phyloP scores from a whole-genome alignment of 2,113 vertebrate genomes.

The Daphoenositta chrysoptera region DNA sequence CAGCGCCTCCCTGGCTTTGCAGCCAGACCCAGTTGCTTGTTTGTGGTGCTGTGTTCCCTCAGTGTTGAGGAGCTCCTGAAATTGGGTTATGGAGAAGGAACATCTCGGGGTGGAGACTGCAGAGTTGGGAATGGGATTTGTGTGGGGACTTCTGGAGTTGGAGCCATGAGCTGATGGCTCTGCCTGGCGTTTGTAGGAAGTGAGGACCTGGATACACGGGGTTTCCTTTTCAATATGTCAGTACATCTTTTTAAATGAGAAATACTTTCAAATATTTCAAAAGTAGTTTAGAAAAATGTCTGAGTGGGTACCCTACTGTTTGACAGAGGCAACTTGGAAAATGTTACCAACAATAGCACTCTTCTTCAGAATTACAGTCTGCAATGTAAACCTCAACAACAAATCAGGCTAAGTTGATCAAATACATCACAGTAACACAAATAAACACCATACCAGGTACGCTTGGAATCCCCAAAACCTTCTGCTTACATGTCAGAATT shows the following conservation, averaged over 20 bases:
- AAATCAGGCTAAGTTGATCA: background rate
- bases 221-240: background rate
- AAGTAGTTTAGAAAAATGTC: background rate
- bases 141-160: rapidly evolving
- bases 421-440: background rate
- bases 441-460: background rate
- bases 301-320: background rate
- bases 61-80: background rate
- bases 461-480: background rate
- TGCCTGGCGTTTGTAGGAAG: background rate
- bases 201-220: rapidly evolving
- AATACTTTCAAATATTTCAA: background rate
- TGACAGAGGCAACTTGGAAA: background rate
- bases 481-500: background rate
- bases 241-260: background rate
- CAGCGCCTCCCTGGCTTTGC: background rate
- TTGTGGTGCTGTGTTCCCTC: background rate
- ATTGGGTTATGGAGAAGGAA: background rate
- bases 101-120: background rate
- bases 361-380: background rate
- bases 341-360: background rate
- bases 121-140: background rate
- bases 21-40: background rate
- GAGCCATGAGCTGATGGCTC: background rate
- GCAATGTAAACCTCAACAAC: background rate